phyloP scores from a whole-genome alignment of 2,797 vertebrate genomes.

The Kryptopterus vitreolus region DNA sequence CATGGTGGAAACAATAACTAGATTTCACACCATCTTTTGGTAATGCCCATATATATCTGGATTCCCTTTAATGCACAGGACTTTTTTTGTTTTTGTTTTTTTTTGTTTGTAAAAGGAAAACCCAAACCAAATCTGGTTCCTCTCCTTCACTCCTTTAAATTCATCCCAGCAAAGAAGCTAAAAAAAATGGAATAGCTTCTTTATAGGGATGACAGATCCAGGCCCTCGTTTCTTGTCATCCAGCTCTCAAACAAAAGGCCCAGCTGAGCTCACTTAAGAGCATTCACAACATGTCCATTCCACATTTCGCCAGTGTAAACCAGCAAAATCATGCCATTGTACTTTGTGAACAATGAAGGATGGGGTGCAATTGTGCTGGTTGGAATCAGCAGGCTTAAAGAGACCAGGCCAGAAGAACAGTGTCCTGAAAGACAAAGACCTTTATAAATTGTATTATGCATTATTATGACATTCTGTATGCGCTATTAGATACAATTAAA shows the following conservation, averaged over 20 bases:
- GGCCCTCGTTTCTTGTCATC: slow-evolving; percentile 69
- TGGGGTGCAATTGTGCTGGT: slow-evolving; percentile 1
- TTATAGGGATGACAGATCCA: slow-evolving; percentile 74
- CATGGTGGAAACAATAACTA: slow-evolving; percentile 81
- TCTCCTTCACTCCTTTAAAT: slow-evolving; percentile 63
- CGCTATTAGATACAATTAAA: too few relatives aligned
- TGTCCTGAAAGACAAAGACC: slow-evolving; percentile 53
- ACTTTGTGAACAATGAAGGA: slow-evolving; percentile 65
- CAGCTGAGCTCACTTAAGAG: slow-evolving; percentile 70
- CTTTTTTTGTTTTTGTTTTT: too few relatives aligned
- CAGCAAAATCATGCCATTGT: slow-evolving; percentile 73
- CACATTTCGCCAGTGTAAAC: slow-evolving; percentile 61
- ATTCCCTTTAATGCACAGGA: slow-evolving; percentile 75
- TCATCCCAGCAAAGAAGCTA: slow-evolving; percentile 65
- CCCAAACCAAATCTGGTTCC: slow-evolving; percentile 73
- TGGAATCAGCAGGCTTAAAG: slow-evolving; percentile 65
- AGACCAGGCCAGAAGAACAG: slow-evolving; percentile 63
- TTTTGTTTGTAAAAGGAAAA: slow-evolving; percentile 69
- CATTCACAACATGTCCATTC: slow-evolving; percentile 64
- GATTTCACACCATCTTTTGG: slow-evolving; percentile 83
- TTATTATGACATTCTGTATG: too few relatives aligned
- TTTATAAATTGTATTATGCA: slow-evolving; percentile 63
- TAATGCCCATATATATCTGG: slow-evolving; percentile 81
- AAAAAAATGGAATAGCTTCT: slow-evolving; percentile 67
- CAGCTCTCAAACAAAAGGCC: slow-evolving; percentile 73